A percentile compares a stretch with the other conserved stretches of the same genome.
Conservation (phyloP, 2,113 vertebrate species). For the Petaurus breviceps region DNA sequence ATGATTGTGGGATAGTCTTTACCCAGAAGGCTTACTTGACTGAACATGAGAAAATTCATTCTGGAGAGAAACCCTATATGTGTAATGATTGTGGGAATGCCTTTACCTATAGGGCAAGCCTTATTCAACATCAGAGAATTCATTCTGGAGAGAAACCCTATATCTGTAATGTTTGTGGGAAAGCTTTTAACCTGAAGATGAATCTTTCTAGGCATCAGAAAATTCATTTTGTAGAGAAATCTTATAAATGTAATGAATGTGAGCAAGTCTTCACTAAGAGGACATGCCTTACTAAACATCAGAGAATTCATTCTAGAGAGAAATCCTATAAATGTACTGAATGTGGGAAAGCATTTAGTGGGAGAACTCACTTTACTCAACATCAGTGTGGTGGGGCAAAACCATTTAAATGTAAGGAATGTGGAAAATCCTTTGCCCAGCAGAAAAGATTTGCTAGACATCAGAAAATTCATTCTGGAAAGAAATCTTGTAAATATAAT, state of each 20-base stretch:
- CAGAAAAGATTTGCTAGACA: neutral
- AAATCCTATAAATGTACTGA: slow-evolving; percentile 61
- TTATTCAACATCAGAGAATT: slow-evolving; percentile 57
- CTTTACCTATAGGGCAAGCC: slow-evolving; percentile 42
- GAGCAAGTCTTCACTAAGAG: slow-evolving; percentile 60
- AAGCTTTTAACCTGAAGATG: slow-evolving; percentile 60
- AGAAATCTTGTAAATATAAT: neutral
- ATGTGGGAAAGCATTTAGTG: slow-evolving; percentile 58
- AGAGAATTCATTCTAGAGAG: slow-evolving; percentile 64
- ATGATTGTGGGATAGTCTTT: slow-evolving; percentile 53
- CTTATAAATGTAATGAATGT: slow-evolving; percentile 52
- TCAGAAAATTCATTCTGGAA: neutral
- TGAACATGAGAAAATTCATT: slow-evolving; percentile 58
- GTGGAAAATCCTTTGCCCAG: neutral
- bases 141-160: slow-evolving; percentile 55
- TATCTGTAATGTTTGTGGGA: slow-evolving; percentile 52
- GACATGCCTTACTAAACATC: slow-evolving; percentile 59
- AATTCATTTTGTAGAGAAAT: slow-evolving; percentile 46
- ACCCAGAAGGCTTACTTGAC: slow-evolving; percentile 42
- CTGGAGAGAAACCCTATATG: slow-evolving; percentile 59
- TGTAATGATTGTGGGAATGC: slow-evolving; percentile 56
- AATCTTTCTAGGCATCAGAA: slow-evolving; percentile 61
- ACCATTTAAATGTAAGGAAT: neutral
- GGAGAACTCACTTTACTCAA: slow-evolving; percentile 59
- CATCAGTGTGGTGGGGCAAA: neutral